Percentiles rank a stretch among this genome's conserved stretches.
Conservation (phyloP, 2,888 invertebrate species). For the Phytoseiulus persimilis region DNA sequence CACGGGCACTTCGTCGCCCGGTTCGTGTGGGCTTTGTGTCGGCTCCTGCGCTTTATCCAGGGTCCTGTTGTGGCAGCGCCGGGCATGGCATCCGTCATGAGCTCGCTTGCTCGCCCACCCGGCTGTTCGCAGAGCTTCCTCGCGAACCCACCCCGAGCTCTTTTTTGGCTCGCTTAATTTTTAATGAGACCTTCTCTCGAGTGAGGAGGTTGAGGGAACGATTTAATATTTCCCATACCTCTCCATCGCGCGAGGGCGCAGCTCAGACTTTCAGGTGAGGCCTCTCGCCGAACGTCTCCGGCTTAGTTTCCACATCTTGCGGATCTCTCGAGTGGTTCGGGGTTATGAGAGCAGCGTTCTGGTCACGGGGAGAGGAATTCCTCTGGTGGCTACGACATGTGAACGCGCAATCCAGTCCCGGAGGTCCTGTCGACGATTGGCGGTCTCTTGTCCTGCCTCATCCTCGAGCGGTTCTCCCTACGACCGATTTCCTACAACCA, state of each 20-base stretch:
- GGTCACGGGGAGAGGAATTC: no score
- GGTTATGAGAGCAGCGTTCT: neutral
- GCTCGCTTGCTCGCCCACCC: neutral
- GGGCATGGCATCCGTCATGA: neutral
- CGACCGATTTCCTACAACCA: neutral
- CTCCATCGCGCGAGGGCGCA: neutral
- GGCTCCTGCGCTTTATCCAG: neutral
- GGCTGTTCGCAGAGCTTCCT: neutral
- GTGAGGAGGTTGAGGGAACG: neutral
- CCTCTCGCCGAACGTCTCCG: neutral
- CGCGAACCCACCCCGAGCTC: neutral
- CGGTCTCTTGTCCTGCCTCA: neutral
- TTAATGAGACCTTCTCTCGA: constrained; percentile 34
- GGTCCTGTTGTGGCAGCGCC: neutral
- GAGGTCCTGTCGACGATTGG: neutral
- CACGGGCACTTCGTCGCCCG: neutral
- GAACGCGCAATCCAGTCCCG: neutral
- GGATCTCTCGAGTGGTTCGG: neutral
- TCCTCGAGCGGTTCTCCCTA: neutral
- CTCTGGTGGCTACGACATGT: no score
- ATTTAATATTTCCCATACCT: constrained; percentile 5
- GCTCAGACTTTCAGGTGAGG: neutral
- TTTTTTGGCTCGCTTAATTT: constrained; percentile 23
- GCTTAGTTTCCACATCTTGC: neutral
- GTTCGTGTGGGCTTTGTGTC: neutral